A percentile compares a stretch with the other conserved stretches of the same genome.
phyloP scores from a whole-genome alignment of 2,113 vertebrate species.

The Centropristis striata region DNA sequence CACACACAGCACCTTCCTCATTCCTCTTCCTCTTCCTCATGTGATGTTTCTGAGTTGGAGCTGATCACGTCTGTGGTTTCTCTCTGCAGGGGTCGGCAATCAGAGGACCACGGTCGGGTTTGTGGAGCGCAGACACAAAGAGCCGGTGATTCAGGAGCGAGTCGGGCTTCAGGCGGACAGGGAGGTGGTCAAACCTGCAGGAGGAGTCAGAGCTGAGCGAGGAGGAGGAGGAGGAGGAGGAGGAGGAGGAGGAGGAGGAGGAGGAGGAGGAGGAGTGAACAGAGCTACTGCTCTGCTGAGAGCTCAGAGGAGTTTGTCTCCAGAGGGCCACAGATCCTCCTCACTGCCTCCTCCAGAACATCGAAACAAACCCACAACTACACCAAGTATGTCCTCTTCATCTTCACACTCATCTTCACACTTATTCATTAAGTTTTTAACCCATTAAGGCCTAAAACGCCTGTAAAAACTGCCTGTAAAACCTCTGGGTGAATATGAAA shows the following conservation, averaged over 20 bases:
- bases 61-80: background rate
- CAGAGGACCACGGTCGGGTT: slow-evolving; percentile 87
- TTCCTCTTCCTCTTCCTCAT: background rate
- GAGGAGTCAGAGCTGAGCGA: slow-evolving; percentile 6
- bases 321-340: slow-evolving; percentile 89
- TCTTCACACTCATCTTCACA: background rate
- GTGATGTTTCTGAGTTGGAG: background rate
- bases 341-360: slow-evolving; percentile 92
- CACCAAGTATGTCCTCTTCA: slow-evolving; percentile 86
- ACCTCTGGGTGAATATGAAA: no score
- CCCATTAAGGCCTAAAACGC: no score
- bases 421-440: background rate
- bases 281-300: slow-evolving; percentile 75
- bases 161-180: slow-evolving; percentile 63
- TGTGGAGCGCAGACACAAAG: slow-evolving; percentile 80
- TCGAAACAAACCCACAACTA: slow-evolving; percentile 73
- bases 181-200: slow-evolving; percentile 26
- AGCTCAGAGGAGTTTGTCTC: slow-evolving; percentile 87
- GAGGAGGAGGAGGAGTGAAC: background rate
- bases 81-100: slow-evolving; percentile 82
- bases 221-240: background rate
- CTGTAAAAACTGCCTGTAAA: no score
- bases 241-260: background rate
- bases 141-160: slow-evolving; percentile 81
- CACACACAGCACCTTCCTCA: background rate